These are phyloP conservation scores for Proterorhinus semilunaris DNA, from an alignment of 2,113 vertebrate species.

Conservation along the genomic window DNA sequence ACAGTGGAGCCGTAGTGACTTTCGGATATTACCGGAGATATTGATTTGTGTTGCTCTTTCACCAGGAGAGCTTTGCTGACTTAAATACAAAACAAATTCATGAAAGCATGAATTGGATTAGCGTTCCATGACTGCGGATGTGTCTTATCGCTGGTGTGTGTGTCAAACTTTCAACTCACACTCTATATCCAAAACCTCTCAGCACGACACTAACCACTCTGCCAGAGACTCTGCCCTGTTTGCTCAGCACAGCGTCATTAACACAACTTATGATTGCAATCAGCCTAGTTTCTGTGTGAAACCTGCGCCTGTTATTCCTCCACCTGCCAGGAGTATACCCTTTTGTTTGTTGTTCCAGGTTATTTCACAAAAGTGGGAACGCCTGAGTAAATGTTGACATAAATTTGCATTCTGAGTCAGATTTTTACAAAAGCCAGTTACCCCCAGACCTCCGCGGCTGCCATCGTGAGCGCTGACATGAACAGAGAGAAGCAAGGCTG, in stretches of 20 bases:
- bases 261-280: conserved; percentile 46
- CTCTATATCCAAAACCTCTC: conserved; percentile 5
- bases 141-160: too few species aligned
- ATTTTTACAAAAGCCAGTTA: conserved; percentile 59
- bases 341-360: conserved; percentile 52
- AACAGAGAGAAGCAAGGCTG: conserved; percentile 1
- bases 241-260: conserved; percentile 34
- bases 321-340: conserved; percentile 41
- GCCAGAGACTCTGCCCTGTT: conserved; percentile 25
- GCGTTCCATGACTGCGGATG: too few species aligned
- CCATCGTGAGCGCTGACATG: conserved; percentile 33
- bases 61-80: too few species aligned
- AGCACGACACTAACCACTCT: conserved; percentile 18
- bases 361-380: conserved; percentile 46
- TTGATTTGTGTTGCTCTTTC: too few species aligned
- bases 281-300: conserved; percentile 19
- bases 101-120: too few species aligned
- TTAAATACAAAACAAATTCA: too few species aligned
- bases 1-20: too few species aligned
- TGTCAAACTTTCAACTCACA: conserved; percentile 2
- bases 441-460: conserved; percentile 41
- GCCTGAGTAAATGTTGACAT: conserved; percentile 58
- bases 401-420: conserved; percentile 58
- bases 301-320: conserved; percentile 45
- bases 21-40: too few species aligned